Percentiles rank a stretch among this genome's conserved stretches.
Evolutionary conservation across 2,797 vertebrate species (phyloP).

Genomic region (Rhadinocentrus ornatus): DNA sequence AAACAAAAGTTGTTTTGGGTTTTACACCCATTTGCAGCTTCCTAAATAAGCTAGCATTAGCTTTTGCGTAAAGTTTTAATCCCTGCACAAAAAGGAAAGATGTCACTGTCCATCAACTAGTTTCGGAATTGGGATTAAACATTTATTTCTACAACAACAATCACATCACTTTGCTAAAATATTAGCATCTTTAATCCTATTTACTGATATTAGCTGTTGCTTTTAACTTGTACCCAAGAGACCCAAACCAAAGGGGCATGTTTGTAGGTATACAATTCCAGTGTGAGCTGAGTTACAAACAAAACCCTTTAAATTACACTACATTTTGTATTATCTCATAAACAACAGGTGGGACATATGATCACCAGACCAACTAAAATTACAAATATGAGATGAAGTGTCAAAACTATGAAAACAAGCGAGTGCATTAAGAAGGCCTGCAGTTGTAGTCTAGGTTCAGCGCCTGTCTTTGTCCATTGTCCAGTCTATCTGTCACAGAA

Average conservation of each 20-base stretch:
- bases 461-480: conserved; percentile 68
- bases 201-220: neutral
- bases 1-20: conserved; percentile 11
- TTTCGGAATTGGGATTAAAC: neutral
- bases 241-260: neutral
- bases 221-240: neutral
- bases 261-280: neutral
- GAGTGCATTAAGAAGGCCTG: conserved; percentile 32
- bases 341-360: conserved; percentile 22
- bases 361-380: conserved; percentile 10
- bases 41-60: neutral
- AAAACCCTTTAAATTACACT: conserved; percentile 6
- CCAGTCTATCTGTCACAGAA: conserved; percentile 57
- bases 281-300: conserved; percentile 23
- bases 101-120: neutral
- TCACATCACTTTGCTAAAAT: neutral
- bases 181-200: neutral
- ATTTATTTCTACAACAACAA: neutral
- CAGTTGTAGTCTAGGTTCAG: conserved; percentile 52
- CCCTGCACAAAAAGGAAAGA: neutral
- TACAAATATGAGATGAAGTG: conserved; percentile 14
- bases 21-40: neutral
- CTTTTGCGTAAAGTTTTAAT: neutral
- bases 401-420: conserved; percentile 44
- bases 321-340: conserved; percentile 1